Percentiles rank a stretch among this genome's conserved stretches.
Evolutionary conservation across 2,797 vertebrate genomes (phyloP).

Genomic region (Microchirus variegatus): DNA sequence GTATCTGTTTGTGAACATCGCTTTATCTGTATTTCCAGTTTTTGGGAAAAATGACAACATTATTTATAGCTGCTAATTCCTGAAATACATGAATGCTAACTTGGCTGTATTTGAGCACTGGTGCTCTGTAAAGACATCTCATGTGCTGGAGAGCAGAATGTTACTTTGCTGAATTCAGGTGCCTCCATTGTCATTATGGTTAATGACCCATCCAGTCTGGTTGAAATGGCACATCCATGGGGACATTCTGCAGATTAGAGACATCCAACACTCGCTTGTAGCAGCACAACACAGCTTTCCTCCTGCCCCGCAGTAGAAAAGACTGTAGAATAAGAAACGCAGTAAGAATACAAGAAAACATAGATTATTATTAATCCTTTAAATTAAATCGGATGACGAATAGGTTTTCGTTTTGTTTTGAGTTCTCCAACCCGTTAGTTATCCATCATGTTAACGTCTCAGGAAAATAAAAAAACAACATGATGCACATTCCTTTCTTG

Average conservation of each 20-base stretch:
- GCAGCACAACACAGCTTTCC: conserved; percentile 78
- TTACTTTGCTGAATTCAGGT: conserved; percentile 59
- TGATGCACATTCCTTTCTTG: conserved; percentile 15
- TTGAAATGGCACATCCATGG: conserved; percentile 89
- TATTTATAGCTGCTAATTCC: conserved; percentile 18
- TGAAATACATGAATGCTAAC: conserved; percentile 8
- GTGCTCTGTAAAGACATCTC: conserved; percentile 39
- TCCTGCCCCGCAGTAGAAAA: conserved; percentile 18
- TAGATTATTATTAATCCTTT: background rate
- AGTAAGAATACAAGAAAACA: conserved; percentile 11
- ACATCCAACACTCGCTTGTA: conserved; percentile 86
- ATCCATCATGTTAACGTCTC: conserved; percentile 6
- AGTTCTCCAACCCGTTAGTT: background rate
- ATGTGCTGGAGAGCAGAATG: conserved; percentile 33
- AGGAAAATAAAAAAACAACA: conserved; percentile 2
- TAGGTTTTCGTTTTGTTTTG: background rate
- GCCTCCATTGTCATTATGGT: conserved; percentile 90
- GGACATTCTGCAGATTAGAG: conserved; percentile 78
- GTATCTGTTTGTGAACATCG: background rate
- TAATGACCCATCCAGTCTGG: conserved; percentile 95
- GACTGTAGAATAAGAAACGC: background rate
- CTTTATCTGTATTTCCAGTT: conserved; percentile 1
- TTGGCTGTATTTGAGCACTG: conserved; percentile 8
- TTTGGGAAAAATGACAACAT: background rate
- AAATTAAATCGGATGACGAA: conserved; percentile 1